Conservation (phyloP, 2,888 invertebrate genomes). For the Noctua comes region DNA sequence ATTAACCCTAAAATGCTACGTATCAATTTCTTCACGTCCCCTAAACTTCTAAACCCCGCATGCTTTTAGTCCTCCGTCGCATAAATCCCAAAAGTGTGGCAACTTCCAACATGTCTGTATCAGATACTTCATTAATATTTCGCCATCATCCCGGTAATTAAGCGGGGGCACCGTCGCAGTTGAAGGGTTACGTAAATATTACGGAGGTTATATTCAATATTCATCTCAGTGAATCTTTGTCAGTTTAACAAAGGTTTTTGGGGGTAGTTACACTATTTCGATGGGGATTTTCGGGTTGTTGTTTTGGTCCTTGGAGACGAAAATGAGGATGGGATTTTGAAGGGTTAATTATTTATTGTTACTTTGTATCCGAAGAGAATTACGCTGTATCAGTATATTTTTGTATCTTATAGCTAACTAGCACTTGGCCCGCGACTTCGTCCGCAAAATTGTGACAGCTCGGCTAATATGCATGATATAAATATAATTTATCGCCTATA, state of each 20-base stretch:
- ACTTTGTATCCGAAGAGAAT: background rate
- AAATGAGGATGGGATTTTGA: conserved; percentile 10
- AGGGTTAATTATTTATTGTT: conserved; percentile 26
- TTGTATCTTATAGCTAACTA: background rate
- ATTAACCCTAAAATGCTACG: conserved; percentile 61
- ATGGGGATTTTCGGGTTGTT: conserved; percentile 28
- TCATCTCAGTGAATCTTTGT: conserved; percentile 61
- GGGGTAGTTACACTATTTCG: conserved; percentile 36
- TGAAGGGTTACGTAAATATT: conserved; percentile 73
- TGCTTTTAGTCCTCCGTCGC: conserved; percentile 68
- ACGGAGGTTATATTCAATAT: conserved; percentile 61
- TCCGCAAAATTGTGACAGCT: too few relatives aligned
- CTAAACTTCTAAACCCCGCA: conserved; percentile 74
- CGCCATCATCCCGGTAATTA: conserved; percentile 81
- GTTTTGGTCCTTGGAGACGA: conserved; percentile 52
- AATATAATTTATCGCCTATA: too few relatives aligned
- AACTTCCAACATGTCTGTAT: conserved; percentile 80
- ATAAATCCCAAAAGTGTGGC: conserved; percentile 72
- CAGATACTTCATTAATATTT: conserved; percentile 88
- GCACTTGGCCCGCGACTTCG: too few relatives aligned
- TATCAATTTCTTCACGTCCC: conserved; percentile 61
- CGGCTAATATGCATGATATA: too few relatives aligned
- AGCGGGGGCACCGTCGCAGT: conserved; percentile 69
- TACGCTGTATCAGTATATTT: background rate
- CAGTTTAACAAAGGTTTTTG: conserved; percentile 58